Evolutionary conservation across 2,113 vertebrate species (phyloP).

Genomic region (Thryonomys swinderianus): DNA sequence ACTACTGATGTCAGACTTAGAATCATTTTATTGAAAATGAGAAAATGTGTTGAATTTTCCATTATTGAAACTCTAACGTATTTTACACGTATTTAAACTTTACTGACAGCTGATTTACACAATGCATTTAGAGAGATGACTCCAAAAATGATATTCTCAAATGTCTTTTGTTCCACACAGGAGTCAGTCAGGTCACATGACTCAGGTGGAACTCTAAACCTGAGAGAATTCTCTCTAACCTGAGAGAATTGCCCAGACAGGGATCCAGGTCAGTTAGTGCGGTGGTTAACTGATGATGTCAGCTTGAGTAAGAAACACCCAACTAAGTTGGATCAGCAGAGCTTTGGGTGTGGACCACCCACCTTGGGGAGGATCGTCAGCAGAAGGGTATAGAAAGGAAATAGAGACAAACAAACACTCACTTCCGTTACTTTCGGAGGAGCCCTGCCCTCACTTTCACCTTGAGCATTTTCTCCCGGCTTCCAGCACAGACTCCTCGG

Average conservation of each 20-base stretch:
- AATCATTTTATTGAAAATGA: background rate
- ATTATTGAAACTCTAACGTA: background rate
- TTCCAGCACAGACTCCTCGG: background rate
- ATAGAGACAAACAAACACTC: background rate
- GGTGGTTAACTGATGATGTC: background rate
- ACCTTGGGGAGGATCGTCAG: background rate
- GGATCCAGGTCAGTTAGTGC: background rate
- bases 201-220: background rate
- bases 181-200: background rate
- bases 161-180: background rate
- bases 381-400: background rate
- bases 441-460: background rate
- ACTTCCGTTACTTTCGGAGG: background rate
- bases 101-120: background rate
- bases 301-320: background rate
- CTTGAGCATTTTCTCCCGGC: background rate
- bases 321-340: background rate
- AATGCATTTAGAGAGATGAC: background rate
- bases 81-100: background rate
- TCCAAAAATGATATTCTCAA: background rate
- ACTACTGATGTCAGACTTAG: background rate
- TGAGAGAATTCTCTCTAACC: background rate
- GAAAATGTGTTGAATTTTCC: constrained; percentile 7
- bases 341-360: background rate
- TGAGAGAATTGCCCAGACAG: fast-evolving